Evolutionary conservation across 2,113 vertebrate species (phyloP).

Genomic region (Prunella fulvescens): DNA sequence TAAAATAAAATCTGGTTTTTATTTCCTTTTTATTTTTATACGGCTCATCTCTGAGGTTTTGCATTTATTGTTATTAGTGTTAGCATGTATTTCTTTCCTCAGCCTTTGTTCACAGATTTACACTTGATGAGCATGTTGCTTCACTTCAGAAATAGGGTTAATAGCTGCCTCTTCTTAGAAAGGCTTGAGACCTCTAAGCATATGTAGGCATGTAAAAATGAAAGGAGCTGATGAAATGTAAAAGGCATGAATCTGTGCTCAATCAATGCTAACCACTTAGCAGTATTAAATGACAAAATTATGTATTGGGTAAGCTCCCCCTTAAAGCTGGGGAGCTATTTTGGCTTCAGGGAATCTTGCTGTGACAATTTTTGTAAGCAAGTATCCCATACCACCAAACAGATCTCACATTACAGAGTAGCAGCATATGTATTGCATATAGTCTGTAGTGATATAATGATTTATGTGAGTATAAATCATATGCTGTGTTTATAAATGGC

Average conservation of each 20-base stretch:
- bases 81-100: not conserved
- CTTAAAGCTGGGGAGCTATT: not conserved
- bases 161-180: not conserved
- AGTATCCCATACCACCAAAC: not conserved
- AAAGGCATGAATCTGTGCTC: not conserved
- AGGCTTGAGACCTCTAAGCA: not conserved
- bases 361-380: not conserved
- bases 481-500: not conserved
- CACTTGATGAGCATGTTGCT: not conserved
- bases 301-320: not conserved
- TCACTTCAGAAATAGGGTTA: not conserved
- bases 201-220: not conserved
- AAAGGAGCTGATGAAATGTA: not conserved
- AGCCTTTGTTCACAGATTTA: not conserved
- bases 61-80: not conserved
- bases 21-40: conserved; percentile 10
- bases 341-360: not conserved
- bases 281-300: not conserved
- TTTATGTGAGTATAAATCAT: not conserved
- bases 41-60: not conserved
- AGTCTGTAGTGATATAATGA: not conserved
- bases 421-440: not conserved
- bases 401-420: not conserved
- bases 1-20: not conserved
- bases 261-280: not conserved